A percentile compares a stretch with the other conserved stretches of the same genome.
Conservation (phyloP, 1,140 invertebrate species). For the Orchestia grillus region DNA sequence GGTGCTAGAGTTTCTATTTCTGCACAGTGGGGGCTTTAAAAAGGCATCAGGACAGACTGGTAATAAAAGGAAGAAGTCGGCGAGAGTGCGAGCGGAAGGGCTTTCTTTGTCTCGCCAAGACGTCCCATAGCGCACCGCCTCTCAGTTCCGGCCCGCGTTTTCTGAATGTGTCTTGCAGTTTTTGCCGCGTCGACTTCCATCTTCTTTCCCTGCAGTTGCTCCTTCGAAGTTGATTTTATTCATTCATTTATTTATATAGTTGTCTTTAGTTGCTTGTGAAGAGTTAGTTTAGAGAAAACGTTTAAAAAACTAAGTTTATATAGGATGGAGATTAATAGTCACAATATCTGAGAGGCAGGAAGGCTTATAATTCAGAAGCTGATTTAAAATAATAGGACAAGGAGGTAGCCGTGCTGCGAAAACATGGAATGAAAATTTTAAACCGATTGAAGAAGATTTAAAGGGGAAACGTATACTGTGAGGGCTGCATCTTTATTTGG, state of each 20-base stretch:
- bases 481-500: too few relatives aligned
- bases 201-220: neutral
- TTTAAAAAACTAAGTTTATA: neutral
- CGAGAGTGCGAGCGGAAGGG: neutral
- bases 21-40: neutral
- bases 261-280: neutral
- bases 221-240: neutral
- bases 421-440: too few relatives aligned
- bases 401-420: too few relatives aligned
- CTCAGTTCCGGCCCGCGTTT: constrained; percentile 5
- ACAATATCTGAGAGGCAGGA: too few relatives aligned
- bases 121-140: constrained; percentile 11
- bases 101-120: neutral
- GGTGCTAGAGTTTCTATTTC: neutral
- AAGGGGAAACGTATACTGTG: too few relatives aligned
- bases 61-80: constrained; percentile 10
- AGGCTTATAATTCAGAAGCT: too few relatives aligned
- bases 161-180: neutral
- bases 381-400: too few relatives aligned
- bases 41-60: neutral
- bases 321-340: too few relatives aligned
- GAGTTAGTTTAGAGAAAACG: neutral
- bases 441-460: too few relatives aligned
- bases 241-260: too few relatives aligned
- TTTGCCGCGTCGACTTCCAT: neutral